These are phyloP conservation scores for Aleiodes sp. DNA, from an alignment of 1,140 invertebrate species.

Conservation along the genomic window DNA sequence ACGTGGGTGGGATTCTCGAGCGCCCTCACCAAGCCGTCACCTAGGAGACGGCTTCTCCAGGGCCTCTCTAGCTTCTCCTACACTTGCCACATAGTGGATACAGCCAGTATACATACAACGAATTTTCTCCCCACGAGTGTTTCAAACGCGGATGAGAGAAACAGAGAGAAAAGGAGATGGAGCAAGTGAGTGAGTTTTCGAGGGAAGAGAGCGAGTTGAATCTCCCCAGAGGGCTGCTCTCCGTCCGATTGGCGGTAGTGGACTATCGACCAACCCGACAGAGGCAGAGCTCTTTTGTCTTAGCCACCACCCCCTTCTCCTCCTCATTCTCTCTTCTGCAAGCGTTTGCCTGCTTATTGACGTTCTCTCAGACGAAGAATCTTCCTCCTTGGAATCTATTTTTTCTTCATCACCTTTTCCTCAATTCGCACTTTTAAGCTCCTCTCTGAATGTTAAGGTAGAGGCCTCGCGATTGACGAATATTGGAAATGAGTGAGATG, in stretches of 20 bases:
- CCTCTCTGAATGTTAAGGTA: not conserved
- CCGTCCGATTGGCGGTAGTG: conserved; percentile 31
- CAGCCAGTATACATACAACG: not conserved
- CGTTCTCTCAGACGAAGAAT: not conserved
- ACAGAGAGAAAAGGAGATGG: too few species aligned
- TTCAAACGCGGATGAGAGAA: not conserved
- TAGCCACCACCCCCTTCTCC: not conserved
- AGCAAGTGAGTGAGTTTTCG: too few species aligned
- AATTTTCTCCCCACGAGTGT: not conserved
- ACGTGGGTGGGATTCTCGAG: not conserved
- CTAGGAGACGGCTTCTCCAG: conserved; percentile 9
- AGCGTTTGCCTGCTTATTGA: conserved; percentile 6
- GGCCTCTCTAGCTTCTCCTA: not conserved
- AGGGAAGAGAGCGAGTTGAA: too few species aligned
- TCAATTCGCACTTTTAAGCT: not conserved
- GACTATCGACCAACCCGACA: conserved; percentile 33
- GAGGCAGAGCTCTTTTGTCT: conserved; percentile 38
- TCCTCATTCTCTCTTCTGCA: not conserved
- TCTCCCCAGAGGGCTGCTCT: conserved; percentile 27
- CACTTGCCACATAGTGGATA: conserved; percentile 15
- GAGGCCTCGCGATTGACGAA: too few species aligned
- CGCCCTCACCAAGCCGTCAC: conserved; percentile 12
- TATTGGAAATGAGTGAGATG: too few species aligned
- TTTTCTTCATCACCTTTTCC: not conserved
- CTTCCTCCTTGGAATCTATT: too few species aligned